Percentiles rank a stretch among this genome's conserved stretches.
phyloP scores from a whole-genome alignment of 2,113 vertebrate genomes.

The Plectropomus leopardus region DNA sequence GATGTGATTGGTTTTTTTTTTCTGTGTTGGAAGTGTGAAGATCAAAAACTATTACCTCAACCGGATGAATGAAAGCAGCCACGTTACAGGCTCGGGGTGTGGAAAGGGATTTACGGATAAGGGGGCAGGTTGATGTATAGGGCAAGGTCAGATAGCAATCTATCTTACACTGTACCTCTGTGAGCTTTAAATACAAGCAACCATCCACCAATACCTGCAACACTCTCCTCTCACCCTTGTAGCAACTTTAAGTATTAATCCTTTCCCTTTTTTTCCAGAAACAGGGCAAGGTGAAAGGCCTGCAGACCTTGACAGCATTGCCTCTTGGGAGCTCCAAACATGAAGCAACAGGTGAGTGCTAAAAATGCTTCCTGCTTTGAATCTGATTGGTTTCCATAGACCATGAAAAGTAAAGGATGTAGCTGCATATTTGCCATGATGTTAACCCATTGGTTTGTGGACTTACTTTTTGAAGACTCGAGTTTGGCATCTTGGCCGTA shows the following conservation, averaged over 20 bases:
- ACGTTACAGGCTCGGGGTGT: not conserved
- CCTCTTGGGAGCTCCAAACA: conserved; percentile 33
- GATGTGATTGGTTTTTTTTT: not conserved
- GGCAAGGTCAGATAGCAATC: conserved; percentile 20
- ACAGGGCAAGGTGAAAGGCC: conserved; percentile 29
- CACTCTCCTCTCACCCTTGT: not conserved
- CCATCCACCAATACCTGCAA: not conserved
- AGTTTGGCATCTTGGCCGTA: too few relatives aligned
- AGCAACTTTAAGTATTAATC: not conserved
- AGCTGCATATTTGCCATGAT: too few relatives aligned
- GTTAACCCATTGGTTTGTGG: too few relatives aligned
- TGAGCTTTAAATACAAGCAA: not conserved
- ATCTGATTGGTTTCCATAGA: not conserved
- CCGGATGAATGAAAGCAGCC: not conserved
- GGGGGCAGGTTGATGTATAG: not conserved
- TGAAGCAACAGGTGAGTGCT: conserved; percentile 58
- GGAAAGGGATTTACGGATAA: conserved; percentile 17
- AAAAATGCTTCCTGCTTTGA: not conserved
- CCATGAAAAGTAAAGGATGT: too few relatives aligned
- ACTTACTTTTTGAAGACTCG: too few relatives aligned
- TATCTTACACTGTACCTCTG: conserved; percentile 9
- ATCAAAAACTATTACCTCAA: not conserved
- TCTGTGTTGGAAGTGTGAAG: not conserved
- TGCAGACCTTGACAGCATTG: conserved; percentile 4
- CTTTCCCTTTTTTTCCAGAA: conserved; percentile 46